phyloP scores from a whole-genome alignment of 2,888 invertebrate genomes.

The Drosophila niveifrons region DNA sequence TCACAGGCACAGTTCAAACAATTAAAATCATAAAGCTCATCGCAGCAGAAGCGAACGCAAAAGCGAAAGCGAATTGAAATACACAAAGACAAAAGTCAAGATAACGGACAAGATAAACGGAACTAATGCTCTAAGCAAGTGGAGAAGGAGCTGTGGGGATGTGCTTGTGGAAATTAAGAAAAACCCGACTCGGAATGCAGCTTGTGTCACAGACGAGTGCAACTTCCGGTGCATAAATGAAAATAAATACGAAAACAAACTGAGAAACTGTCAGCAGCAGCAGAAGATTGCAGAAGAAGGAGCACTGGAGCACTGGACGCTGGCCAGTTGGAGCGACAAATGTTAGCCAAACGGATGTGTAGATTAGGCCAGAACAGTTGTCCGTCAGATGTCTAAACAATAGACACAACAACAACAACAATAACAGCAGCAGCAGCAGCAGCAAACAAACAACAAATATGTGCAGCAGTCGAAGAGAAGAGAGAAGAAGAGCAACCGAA shows the following conservation, averaged over 20 bases:
- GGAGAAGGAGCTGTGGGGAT: conserved; percentile 8
- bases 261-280: conserved; percentile 62
- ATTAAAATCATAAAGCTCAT: conserved; percentile 69
- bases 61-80: conserved; percentile 21
- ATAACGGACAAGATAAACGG: conserved; percentile 65
- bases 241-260: conserved; percentile 65
- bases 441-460: conserved; percentile 55
- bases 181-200: conserved; percentile 49
- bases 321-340: conserved; percentile 68
- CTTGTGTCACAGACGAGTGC: conserved; percentile 55
- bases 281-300: conserved; percentile 15
- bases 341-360: conserved; percentile 76
- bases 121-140: conserved; percentile 65
- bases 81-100: conserved; percentile 55
- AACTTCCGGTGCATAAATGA: conserved; percentile 79
- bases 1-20: conserved; percentile 47
- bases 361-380: conserved; percentile 73
- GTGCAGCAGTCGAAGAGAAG: conserved; percentile 46
- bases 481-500: conserved; percentile 38
- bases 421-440: conserved; percentile 30
- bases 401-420: conserved; percentile 53
- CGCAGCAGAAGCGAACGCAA: conserved; percentile 34
- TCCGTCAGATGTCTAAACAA: conserved; percentile 70
- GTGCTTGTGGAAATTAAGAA: conserved; percentile 67
- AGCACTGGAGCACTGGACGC: conserved; percentile 23